Percentiles rank a stretch among this genome's conserved stretches.
These are phyloP conservation scores for Cylloceria caligata DNA, from an alignment of 2,888 invertebrate genomes.

Conservation along the genomic window DNA sequence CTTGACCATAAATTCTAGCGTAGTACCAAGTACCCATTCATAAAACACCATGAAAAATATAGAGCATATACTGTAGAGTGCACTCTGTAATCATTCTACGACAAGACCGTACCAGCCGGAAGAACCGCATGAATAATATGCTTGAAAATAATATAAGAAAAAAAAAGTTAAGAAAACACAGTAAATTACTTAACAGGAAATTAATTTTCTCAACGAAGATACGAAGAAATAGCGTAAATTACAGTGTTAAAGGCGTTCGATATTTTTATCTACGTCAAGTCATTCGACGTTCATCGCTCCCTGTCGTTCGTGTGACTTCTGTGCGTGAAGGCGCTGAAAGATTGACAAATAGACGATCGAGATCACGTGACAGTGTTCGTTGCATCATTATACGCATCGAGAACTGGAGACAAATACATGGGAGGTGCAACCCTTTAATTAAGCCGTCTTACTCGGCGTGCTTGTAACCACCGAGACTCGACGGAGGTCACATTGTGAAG, in stretches of 20 bases:
- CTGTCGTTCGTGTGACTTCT: conserved; percentile 13
- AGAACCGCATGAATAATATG: not conserved
- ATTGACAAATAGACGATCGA: conserved; percentile 47
- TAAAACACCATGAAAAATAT: conserved; percentile 15
- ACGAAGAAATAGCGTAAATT: not conserved
- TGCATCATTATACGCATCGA: conserved; percentile 30
- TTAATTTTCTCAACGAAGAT: not conserved
- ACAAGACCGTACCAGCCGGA: not conserved
- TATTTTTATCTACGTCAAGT: conserved; percentile 28
- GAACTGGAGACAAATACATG: conserved; percentile 37
- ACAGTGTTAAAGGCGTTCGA: conserved; percentile 2
- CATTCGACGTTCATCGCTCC: conserved; percentile 42
- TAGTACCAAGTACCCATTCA: conserved; percentile 25
- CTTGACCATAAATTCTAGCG: conserved; percentile 31
- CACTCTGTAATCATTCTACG: not conserved
- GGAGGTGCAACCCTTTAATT: conserved; percentile 44
- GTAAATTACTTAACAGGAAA: not conserved
- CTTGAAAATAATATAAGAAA: not conserved
- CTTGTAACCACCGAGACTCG: conserved; percentile 18
- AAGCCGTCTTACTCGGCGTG: conserved; percentile 41
- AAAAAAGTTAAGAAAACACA: not conserved
- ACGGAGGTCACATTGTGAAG: conserved; percentile 46
- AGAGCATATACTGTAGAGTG: not conserved
- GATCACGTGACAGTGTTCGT: conserved; percentile 38
- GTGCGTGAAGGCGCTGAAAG: conserved; percentile 9